Evolutionary conservation across 2,113 vertebrate genomes (phyloP).

Genomic region (Lepisosteus oculatus): DNA sequence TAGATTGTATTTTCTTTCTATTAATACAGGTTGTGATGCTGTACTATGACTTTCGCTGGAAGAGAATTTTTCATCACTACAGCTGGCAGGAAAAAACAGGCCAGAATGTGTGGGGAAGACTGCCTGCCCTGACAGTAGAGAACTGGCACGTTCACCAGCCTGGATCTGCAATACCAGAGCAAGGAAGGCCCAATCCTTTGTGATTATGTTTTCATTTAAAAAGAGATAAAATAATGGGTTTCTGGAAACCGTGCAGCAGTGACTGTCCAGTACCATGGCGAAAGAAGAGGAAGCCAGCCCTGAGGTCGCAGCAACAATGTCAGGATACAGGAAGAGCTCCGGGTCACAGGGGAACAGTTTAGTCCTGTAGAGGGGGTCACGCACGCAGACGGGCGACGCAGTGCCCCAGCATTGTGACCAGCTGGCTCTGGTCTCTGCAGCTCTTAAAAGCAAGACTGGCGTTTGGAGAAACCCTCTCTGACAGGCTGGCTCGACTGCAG

Average conservation of each 20-base stretch:
- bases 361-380: not conserved
- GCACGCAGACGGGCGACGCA: not conserved
- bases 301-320: constrained; percentile 48
- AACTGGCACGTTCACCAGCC: not conserved
- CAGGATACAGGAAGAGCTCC: constrained; percentile 44
- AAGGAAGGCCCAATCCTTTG: too few species aligned
- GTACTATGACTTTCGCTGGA: constrained; percentile 17
- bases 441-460: too few species aligned
- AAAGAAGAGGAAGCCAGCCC: constrained; percentile 46
- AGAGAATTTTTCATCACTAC: constrained; percentile 28
- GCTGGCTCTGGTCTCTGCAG: too few species aligned
- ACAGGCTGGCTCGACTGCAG: too few species aligned
- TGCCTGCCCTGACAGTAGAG: constrained; percentile 15
- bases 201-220: too few species aligned
- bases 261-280: not conserved
- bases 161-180: not conserved
- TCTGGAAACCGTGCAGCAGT: too few species aligned
- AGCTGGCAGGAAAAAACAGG: constrained; percentile 37
- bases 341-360: not conserved
- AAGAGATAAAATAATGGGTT: too few species aligned
- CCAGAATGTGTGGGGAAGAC: constrained; percentile 2
- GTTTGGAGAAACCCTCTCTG: too few species aligned
- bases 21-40: constrained; percentile 16
- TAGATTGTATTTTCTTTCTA: constrained; percentile 14
- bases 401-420: not conserved